Conservation (phyloP, 2,113 vertebrate genomes). For the Rhinoptilus africanus region DNA sequence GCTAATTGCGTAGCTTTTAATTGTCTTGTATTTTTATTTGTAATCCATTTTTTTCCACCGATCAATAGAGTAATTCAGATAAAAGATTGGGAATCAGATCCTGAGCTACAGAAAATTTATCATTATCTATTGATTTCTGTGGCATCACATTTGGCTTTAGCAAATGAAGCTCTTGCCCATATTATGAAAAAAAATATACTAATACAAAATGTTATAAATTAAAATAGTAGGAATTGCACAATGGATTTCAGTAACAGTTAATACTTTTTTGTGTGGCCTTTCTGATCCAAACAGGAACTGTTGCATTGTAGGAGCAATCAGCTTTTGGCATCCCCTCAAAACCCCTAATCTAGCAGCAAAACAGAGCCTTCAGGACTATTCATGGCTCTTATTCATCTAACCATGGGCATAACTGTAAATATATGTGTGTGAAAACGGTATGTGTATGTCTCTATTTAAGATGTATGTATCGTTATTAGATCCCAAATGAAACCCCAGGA, state of each 20-base stretch:
- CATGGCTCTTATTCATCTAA: neutral
- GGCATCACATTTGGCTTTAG: neutral
- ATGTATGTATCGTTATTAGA: neutral
- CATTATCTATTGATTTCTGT: neutral
- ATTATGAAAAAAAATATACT: neutral
- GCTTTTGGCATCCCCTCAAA: neutral
- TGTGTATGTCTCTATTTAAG: neutral
- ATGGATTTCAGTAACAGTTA: neutral
- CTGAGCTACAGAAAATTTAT: neutral
- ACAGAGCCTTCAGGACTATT: neutral
- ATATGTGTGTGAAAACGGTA: neutral
- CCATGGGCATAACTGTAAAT: neutral
- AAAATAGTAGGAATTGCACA: neutral
- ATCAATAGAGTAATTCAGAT: conserved; percentile 46
- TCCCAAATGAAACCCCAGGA: neutral
- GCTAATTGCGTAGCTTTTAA: conserved; percentile 32
- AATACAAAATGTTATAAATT: neutral
- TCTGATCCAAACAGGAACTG: neutral
- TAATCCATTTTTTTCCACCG: neutral
- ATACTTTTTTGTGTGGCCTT: neutral
- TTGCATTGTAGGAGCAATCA: neutral
- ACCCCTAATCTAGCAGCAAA: neutral
- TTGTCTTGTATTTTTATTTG: conserved; percentile 48
- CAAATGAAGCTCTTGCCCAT: neutral
- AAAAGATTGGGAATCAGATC: conserved; percentile 2